phyloP scores from a whole-genome alignment of 1,140 invertebrate species.

The Trichonephila inaurata region DNA sequence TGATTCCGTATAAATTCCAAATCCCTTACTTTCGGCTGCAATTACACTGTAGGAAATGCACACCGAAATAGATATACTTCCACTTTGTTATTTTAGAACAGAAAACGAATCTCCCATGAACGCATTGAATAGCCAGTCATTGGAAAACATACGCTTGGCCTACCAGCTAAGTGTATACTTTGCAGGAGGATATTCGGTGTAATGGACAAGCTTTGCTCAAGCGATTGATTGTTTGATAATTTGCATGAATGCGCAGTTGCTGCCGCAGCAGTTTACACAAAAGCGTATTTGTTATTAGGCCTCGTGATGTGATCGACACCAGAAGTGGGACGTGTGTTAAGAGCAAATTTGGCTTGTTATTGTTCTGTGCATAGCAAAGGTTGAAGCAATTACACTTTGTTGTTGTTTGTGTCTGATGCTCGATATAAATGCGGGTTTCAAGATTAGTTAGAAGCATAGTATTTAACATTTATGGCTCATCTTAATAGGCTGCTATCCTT shows the following conservation, averaged over 20 bases:
- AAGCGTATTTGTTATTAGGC: slow-evolving; percentile 9
- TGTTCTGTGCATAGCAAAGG: background rate
- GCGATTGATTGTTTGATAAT: slow-evolving; percentile 61
- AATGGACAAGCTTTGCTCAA: background rate
- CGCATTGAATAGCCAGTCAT: background rate
- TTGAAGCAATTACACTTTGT: background rate
- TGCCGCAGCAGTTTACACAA: background rate
- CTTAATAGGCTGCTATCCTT: too few species aligned
- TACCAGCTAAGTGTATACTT: background rate
- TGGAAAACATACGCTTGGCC: background rate
- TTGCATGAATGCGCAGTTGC: slow-evolving; percentile 33
- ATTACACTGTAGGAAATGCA: background rate
- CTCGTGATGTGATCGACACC: background rate
- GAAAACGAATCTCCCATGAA: slow-evolving; percentile 11
- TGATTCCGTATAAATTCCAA: background rate
- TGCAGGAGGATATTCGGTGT: background rate
- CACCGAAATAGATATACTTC: background rate
- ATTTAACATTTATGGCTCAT: too few species aligned
- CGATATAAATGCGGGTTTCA: background rate
- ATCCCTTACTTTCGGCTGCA: background rate
- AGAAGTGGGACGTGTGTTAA: background rate
- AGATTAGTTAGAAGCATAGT: background rate
- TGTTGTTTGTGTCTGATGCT: background rate
- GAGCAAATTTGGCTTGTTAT: slow-evolving; percentile 46
- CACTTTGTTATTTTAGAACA: slow-evolving; percentile 16